Base-by-base conservation (phyloP, 2,888 invertebrate genomes). In the Morinoia aosen region DNA sequence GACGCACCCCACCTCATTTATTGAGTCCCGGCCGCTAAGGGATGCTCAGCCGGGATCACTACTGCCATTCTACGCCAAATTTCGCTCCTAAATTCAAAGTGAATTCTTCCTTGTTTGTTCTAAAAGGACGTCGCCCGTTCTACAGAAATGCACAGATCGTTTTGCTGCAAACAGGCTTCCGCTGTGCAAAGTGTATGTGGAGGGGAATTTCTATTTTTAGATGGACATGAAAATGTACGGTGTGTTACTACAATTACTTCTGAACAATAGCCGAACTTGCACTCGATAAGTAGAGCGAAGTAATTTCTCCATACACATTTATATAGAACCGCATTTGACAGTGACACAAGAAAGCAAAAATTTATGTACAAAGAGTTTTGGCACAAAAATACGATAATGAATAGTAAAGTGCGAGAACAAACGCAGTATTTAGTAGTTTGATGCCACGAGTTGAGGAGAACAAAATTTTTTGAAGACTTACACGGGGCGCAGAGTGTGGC, bases 1-100 rank as follows among this genome's bases (percentile, higher is more conserved):
- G 40, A 90, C 16, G 11, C 90, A 76, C 76, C 76, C 76, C 76
- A 76, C 76, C 76, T 76, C 33, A 8, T 76, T 76, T 76, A 33
- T 16, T 16, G 76, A 25, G 25, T 33, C 33, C 12, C 19, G 61
- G 76, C 19, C 76, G 76, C 25, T 33, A 33, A 1, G 76, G 76
- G 76, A 76, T 76, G 19, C 76, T 76, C 76, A 76, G 76, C 19
- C 76, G 76, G 76, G 76, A 76, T 76, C 76, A 76, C 76, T 76
- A 2, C 76, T 76, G 76, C 33, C 76, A 33, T 33, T 76, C 25
- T 76, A 76, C 76, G 76, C 76, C 33, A 76, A 76, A 76, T 76
- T 76, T 76, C 33, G 76, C 76, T 76, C 76, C 76, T 76, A 33
- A 76, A 76, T 76, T 76, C 76, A 10, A 76, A 76, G 33, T 33